phyloP scores from a whole-genome alignment of 2,797 vertebrate species.

The Kryptopterus vitreolus region DNA sequence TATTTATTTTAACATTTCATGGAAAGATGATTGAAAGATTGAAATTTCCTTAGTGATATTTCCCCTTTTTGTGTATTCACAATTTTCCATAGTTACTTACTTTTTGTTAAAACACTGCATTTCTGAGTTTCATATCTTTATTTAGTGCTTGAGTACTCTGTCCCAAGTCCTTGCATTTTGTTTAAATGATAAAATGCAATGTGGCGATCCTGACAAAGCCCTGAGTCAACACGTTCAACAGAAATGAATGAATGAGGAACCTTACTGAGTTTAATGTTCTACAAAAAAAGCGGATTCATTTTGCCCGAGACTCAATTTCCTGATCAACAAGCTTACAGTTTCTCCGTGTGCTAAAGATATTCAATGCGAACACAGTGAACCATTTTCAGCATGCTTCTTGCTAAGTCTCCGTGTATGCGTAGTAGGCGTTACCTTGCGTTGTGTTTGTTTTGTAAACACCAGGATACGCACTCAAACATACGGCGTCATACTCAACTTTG shows the following conservation, averaged over 20 bases:
- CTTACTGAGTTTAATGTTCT: conserved; percentile 54
- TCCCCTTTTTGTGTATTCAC: not conserved
- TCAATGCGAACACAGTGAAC: not conserved
- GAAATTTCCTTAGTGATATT: not conserved
- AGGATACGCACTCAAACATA: not conserved
- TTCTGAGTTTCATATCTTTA: not conserved
- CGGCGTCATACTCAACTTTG: not conserved
- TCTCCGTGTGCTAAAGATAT: not conserved
- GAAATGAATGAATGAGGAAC: conserved; percentile 34
- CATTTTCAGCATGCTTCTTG: not conserved
- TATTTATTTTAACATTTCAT: not conserved
- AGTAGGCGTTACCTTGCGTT: not conserved
- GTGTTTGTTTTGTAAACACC: conserved; percentile 13
- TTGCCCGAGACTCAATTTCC: conserved; percentile 55
- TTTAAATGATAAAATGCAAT: conserved; percentile 11
- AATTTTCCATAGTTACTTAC: not conserved
- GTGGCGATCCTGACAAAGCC: not conserved
- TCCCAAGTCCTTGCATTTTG: not conserved
- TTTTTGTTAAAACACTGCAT: not conserved
- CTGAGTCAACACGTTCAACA: conserved; percentile 13
- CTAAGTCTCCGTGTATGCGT: not conserved
- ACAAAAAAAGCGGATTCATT: conserved; percentile 57
- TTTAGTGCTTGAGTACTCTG: not conserved
- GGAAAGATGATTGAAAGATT: not conserved
- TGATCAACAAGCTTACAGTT: not conserved